Base-by-base conservation (phyloP, 2,888 invertebrate genomes). In the Tinea pellionella region DNA sequence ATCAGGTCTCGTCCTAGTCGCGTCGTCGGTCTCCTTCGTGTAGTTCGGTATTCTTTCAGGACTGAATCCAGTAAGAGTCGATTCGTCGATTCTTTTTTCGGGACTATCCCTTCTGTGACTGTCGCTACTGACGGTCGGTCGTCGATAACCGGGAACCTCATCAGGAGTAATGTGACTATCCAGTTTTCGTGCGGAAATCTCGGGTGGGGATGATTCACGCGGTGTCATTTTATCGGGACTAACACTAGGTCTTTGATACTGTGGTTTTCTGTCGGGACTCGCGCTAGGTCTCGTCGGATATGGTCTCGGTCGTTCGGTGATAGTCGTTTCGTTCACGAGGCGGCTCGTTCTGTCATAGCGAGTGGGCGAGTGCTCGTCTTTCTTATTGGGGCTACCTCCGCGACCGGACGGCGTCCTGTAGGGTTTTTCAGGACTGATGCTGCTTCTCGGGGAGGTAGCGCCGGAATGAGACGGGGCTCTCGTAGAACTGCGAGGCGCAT, bases 401-500 rank as follows among this genome's bases (percentile, higher is more conserved):
- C 59, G 83, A 62, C 83, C 84, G 2, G 69, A 63, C 0, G 83
- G 77, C 60, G 79, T 81, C 51, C 70, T 76, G 59, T 63, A 67
- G 3, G 64, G 70, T 64, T 88, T 88, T 59, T 88, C 88, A 18
- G 89, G 88, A 63, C 88, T 88, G 1, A 83, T 79, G 64, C 89
- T 89, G 62, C 89, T 89, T 65, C 89, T 75, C 32, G 89, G 66
- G 0, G 90, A 89, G 12, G 86, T 84, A 15, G 82, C 86, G 63
- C 89, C 90, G 0, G 88, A 88, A 62, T 80, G 83, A 47, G 89
- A 89, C 0, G 90, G 89, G n/a, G 89, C 88, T 63, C 89, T 88
- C 7, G 83, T 77, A 51, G 88, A 74, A 3, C 80, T 75, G 2
- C 80, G 77, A n/a, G 83, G 78, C 1, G 88, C 77, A 53, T 89